phyloP scores from a whole-genome alignment of 2,113 vertebrate species.

The Phainopepla nitens region DNA sequence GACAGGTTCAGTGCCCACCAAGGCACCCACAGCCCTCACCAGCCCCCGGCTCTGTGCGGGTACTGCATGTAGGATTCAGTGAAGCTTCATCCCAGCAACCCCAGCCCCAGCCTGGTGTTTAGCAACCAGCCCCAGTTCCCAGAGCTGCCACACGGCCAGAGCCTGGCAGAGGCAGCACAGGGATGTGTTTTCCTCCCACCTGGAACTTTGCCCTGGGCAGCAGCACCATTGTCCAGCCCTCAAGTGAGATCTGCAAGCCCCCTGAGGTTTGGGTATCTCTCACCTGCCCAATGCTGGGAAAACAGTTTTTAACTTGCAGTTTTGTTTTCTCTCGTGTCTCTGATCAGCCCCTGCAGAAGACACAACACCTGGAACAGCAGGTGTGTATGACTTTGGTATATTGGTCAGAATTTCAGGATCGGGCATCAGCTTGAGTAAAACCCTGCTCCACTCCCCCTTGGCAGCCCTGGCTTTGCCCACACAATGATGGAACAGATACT shows the following conservation, averaged over 20 bases:
- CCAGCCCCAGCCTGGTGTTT: rapidly evolving
- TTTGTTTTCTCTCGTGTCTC: not conserved
- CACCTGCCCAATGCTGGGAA: too few species aligned
- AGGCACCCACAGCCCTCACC: not conserved
- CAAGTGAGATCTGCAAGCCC: rapidly evolving
- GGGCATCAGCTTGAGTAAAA: not conserved
- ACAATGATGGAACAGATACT: not conserved
- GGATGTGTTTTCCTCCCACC: not conserved
- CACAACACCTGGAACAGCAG: not conserved
- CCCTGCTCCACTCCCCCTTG: not conserved
- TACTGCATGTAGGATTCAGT: too few species aligned
- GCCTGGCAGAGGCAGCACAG: not conserved
- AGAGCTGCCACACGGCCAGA: rapidly evolving
- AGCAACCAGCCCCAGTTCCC: not conserved
- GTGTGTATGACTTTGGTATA: rapidly evolving
- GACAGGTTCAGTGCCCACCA: not conserved
- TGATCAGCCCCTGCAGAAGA: not conserved
- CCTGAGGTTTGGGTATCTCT: not conserved
- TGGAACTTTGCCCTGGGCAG: not conserved
- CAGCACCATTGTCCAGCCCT: not conserved
- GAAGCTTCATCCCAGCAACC: rapidly evolving
- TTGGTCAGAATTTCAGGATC: not conserved
- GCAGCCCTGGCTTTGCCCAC: not conserved
- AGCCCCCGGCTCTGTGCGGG: rapidly evolving
- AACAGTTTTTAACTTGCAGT: not conserved